Conservation (phyloP, 2,888 invertebrate genomes). For the Eupeodes latifasciatus region DNA sequence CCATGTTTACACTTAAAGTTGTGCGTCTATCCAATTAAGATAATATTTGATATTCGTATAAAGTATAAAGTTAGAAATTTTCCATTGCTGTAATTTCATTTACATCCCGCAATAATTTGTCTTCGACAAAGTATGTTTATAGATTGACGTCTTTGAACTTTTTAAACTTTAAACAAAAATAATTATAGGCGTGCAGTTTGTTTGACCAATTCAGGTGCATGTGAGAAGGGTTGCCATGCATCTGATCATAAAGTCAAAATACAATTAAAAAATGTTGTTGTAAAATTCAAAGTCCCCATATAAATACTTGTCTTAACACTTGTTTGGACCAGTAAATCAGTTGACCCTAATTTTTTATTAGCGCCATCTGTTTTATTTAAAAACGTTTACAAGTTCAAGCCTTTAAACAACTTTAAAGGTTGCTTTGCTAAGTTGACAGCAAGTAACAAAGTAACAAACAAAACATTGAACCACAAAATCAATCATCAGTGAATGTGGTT, state of each 20-base stretch:
- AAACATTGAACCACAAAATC: no score
- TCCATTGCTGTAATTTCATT: slow-evolving; percentile 3
- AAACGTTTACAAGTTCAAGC: no score
- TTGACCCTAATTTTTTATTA: no score
- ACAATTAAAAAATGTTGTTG: background rate
- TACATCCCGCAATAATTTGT: slow-evolving; percentile 9
- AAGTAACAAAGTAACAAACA: no score
- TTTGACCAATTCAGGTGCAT: background rate
- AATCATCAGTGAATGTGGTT: no score
- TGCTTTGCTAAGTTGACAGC: no score
- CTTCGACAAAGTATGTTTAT: background rate
- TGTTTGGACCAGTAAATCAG: no score
- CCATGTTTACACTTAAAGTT: background rate
- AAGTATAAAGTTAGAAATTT: background rate
- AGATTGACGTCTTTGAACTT: slow-evolving; percentile 18
- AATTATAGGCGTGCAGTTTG: background rate
- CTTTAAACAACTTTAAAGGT: no score
- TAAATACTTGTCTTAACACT: no score
- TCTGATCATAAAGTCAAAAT: background rate
- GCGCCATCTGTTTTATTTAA: no score
- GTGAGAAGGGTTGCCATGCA: background rate
- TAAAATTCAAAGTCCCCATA: background rate
- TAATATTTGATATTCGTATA: background rate
- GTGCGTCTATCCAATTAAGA: background rate
- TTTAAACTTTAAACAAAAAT: slow-evolving; percentile 12